Base-by-base conservation (phyloP, 2,888 invertebrate species). In the Chironomus riparius region DNA sequence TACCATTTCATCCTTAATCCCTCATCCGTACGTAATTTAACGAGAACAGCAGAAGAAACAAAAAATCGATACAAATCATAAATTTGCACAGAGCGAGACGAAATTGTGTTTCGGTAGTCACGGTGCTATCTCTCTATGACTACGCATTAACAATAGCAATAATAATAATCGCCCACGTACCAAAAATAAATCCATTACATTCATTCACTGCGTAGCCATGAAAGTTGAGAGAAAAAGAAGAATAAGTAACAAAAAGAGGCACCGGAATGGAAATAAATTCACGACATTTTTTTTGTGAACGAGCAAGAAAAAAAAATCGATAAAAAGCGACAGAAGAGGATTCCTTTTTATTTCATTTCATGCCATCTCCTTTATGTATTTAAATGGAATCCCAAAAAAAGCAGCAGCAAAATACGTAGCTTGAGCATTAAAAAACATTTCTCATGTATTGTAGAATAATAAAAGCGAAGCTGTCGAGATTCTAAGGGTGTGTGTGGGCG, bases 341-440 rank as follows among this genome's bases (percentile, higher is more conserved):
- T 24, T 24, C 70, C 50, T 15, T 48, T 70, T 50, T 50, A 18
- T 38, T 61, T 38, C 38, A 38, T 38, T 38, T 38, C 2, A 38
- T 38, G 38, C 38, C 38, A 38, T 38, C 38, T 38, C 38, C 72
- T 50, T 65, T 65, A 28, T 50, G 28, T 48, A 56, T 71, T 74
- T 74, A 65, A 74, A 74, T 74, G 74, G 65, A 74, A 74, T 74
- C 74, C 61, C 74, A 74, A 74, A 74, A 62, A 56, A 56, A 28
- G 28, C 28, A 72, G 47, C 61, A 47, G 5, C 65, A 65, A 56
- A 24, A 47, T 47, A 22, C 13, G 4, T 38, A 38, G 56, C 71
- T 28, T n/a, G 56, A 71, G 50, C 50, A 56, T 74, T 62, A 74
- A 74, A n/a, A 74, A 74, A 74, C 65, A 74, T 68, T 74, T 71